Evolutionary conservation across 2,797 vertebrate genomes (phyloP), one percentile per base, ranked within the genome.

Genomic region (Oryzias sinensis): DNA sequence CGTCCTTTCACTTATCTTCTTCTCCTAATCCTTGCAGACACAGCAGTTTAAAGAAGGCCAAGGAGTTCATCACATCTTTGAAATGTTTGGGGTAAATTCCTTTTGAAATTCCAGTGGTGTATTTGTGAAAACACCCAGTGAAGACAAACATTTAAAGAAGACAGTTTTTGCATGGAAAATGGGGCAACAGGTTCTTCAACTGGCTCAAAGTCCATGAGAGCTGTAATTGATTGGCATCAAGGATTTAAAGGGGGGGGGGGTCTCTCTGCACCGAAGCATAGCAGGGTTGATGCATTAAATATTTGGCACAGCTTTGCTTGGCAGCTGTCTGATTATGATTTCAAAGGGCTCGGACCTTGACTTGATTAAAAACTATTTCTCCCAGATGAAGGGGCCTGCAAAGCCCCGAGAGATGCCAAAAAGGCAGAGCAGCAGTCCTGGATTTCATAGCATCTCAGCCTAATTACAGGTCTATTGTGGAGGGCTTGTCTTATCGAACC

Each of bases 271-370:
- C 64, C 77, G 73, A 62, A 74, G 74, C 72, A 17, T 61, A 73
- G 75, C 15, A 8, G 69, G 60, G 52, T 70, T 68, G 72, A 74
- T 65, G 64, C 81, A 75, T 84, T 83, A 83, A 87, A 84, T 75
- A 76, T 87, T 79, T 86, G 81, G 84, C 80, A 84, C 46, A 14
- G 66, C 64, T 68, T 67, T 76, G 66, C 20, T 61, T 70, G 72
- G 56, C 77, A 75, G 76, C 76, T 80, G 87, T 91, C 83, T 88
- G 89, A 91, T 85, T 79, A 75, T 76, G 73, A 78, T 89, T 89
- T 89, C 87, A 87, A 86, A 88, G 76, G 66, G 65, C 57, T 64
- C 66, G 40, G 79, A 87, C 84, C 81, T 85, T 84, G 81, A 71
- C 59, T 75, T 83, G 76, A 90, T 90, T 85, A 86, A 83, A 83